phyloP scores from a whole-genome alignment of 2,888 invertebrate genomes.

The Imbricaverruca yamaguchii region DNA sequence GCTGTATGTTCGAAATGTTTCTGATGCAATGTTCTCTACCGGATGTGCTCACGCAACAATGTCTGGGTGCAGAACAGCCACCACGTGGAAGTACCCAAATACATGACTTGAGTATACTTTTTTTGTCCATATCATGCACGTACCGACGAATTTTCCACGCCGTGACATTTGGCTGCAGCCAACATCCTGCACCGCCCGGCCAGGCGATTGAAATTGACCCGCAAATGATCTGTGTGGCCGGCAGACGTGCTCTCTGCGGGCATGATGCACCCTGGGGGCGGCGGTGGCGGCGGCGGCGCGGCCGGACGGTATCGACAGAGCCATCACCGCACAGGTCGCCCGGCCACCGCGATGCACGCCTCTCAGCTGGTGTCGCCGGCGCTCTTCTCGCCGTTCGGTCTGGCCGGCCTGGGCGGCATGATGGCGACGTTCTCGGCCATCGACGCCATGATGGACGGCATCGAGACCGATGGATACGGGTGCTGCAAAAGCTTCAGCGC shows the following conservation, averaged over 20 bases:
- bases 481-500: constrained; percentile 28
- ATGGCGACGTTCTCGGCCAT: constrained; percentile 27
- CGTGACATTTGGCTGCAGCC: no score
- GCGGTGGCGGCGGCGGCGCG: not conserved
- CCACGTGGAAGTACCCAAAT: no score
- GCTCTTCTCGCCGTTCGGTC: constrained; percentile 22
- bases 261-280: constrained; percentile 23
- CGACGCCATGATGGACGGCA: constrained; percentile 14
- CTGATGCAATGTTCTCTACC: no score
- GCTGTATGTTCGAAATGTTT: no score
- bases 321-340: not conserved
- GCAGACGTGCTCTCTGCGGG: constrained; percentile 18
- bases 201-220: no score
- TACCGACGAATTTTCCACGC: no score
- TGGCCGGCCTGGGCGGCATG: constrained; percentile 22
- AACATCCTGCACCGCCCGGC: no score
- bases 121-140: no score
- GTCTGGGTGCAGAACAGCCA: no score
- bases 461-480: constrained; percentile 25
- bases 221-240: constrained; percentile 36
- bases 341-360: not conserved
- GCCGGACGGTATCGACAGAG: not conserved
- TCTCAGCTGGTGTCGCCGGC: not conserved
- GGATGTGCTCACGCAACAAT: no score
- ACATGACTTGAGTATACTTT: no score